Conservation (phyloP, 2,113 vertebrate genomes). For the Stercorarius parasiticus region DNA sequence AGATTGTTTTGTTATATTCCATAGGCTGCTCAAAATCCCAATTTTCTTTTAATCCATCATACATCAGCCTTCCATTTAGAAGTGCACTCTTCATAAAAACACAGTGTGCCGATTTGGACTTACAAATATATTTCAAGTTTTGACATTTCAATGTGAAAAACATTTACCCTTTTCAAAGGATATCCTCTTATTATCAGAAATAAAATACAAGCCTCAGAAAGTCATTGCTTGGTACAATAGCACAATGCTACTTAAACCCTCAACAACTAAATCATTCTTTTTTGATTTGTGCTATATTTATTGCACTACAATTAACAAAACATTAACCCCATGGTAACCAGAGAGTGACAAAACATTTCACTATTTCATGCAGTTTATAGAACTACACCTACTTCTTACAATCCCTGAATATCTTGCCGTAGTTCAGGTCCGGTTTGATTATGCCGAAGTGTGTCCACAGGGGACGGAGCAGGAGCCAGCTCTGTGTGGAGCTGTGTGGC, state of each 20-base stretch:
- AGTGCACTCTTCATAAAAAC: background rate
- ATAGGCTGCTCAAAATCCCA: background rate
- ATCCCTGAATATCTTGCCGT: background rate
- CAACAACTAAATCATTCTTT: background rate
- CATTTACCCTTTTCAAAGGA: slow-evolving; percentile 3
- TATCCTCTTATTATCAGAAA: slow-evolving; percentile 20
- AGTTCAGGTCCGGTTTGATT: background rate
- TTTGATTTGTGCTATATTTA: background rate
- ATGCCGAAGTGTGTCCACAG: rapidly evolving
- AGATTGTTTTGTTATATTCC: background rate
- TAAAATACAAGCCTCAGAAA: background rate
- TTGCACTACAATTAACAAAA: background rate
- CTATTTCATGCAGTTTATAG: background rate
- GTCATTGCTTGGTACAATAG: background rate
- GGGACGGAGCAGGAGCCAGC: rapidly evolving
- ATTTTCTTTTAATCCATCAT: background rate
- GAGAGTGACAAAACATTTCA: background rate
- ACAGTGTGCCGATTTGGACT: background rate
- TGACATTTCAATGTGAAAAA: slow-evolving; percentile 15
- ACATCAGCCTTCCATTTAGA: background rate
- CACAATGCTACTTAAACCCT: background rate
- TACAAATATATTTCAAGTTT: background rate
- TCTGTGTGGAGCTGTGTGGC: background rate
- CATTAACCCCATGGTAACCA: background rate
- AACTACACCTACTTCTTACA: background rate